Percentiles rank a stretch among this genome's conserved stretches.
These are phyloP conservation scores for Chrysaora quinquecirrha DNA, from an alignment of 30 jellyfish, hydroid and myxozoan genomes.

Conservation along the genomic window DNA sequence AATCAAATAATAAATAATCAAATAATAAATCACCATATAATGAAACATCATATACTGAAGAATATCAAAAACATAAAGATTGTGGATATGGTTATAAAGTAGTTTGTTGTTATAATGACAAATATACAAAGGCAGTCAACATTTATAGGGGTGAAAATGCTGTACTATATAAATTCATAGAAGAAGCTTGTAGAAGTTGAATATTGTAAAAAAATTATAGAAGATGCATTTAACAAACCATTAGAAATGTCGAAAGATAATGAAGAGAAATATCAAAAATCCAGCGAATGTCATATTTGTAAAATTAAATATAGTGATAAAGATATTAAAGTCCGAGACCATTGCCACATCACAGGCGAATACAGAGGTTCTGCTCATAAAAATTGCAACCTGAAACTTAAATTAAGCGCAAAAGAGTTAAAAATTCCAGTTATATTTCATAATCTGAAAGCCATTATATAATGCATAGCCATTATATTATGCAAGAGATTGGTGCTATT, in stretches of 20 bases:
- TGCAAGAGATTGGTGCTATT: conserved; percentile 50
- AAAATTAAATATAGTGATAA: conserved; percentile 19
- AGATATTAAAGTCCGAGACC: conserved; percentile 49
- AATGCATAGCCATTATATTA: conserved; percentile 54
- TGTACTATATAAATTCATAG: conserved; percentile 28
- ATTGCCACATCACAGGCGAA: conserved; percentile 58
- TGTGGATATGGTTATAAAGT: conserved; percentile 52
- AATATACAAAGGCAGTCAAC: conserved; percentile 15
- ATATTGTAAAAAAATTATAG: neutral
- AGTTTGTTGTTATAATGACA: conserved; percentile 27
- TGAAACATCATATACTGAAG: conserved; percentile 5
- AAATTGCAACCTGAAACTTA: conserved; percentile 49
- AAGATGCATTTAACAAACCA: conserved; percentile 19
- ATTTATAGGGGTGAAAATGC: conserved; percentile 61
- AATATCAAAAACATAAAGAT: conserved; percentile 29
- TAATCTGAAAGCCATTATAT: conserved; percentile 65
- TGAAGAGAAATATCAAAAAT: conserved; percentile 9
- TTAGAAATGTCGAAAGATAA: conserved; percentile 20
- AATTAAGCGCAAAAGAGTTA: conserved; percentile 24
- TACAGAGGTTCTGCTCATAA: conserved; percentile 67
- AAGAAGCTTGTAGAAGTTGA: conserved; percentile 29
- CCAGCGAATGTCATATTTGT: conserved; percentile 34
- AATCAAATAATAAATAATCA: no score
- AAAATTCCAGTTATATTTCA: conserved; percentile 75
- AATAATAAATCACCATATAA: conserved; percentile 4